These are phyloP conservation scores for Caretta caretta DNA, from an alignment of 2,113 vertebrate species.

Conservation along the genomic window DNA sequence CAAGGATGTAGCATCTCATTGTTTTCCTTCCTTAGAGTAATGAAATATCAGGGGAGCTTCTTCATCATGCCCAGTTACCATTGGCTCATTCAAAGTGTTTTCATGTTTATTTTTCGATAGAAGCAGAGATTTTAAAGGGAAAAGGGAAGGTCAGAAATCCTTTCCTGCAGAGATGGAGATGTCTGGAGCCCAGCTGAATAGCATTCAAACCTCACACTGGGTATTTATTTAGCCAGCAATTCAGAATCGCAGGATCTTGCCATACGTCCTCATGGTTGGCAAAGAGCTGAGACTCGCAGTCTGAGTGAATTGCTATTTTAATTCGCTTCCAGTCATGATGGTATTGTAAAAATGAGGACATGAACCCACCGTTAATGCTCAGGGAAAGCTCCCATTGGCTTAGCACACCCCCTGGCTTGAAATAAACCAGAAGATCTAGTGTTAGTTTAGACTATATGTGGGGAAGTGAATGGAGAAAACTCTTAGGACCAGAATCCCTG, in stretches of 20 bases:
- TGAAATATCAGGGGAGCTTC: neutral
- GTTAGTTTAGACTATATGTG: neutral
- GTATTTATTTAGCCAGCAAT: neutral
- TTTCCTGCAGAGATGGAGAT: neutral
- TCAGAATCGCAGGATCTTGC: neutral
- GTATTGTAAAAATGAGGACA: neutral
- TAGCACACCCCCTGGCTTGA: neutral
- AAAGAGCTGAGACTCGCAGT: neutral
- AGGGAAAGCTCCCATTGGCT: neutral
- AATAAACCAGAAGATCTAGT: neutral
- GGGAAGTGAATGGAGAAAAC: neutral
- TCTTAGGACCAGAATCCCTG: neutral
- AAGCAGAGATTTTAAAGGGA: neutral
- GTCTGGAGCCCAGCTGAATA: neutral
- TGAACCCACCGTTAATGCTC: neutral
- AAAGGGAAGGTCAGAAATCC: neutral
- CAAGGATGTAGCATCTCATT: neutral
- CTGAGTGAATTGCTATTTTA: neutral
- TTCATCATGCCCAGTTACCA: neutral
- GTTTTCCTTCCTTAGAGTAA: neutral
- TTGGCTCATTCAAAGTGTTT: neutral
- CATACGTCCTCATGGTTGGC: fast-evolving
- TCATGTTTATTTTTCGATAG: neutral
- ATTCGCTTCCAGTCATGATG: fast-evolving
- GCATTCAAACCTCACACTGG: neutral